These are phyloP conservation scores for Aphaenogaster floridana DNA, from an alignment of 1,140 invertebrate genomes.

Conservation along the genomic window DNA sequence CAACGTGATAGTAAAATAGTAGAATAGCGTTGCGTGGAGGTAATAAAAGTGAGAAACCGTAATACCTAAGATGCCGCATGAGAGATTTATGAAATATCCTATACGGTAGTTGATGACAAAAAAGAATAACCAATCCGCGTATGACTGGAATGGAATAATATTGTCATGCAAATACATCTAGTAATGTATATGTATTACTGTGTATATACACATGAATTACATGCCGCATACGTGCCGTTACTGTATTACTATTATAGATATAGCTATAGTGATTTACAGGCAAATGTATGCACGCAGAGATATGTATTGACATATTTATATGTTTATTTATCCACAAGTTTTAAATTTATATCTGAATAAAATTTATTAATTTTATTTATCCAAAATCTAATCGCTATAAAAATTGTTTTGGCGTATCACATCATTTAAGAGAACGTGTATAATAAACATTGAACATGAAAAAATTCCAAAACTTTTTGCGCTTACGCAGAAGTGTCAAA, in stretches of 20 bases:
- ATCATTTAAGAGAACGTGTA: neutral
- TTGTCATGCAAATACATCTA: constrained; percentile 82
- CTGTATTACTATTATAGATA: constrained; percentile 16
- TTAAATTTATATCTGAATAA: neutral
- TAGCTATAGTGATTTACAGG: neutral
- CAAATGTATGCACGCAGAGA: neutral
- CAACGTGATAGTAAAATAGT: neutral
- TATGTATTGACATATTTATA: neutral
- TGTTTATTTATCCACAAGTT: constrained; percentile 1
- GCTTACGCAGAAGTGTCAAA: neutral
- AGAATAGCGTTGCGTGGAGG: neutral
- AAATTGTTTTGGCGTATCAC: neutral
- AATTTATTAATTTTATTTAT: neutral
- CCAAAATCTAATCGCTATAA: neutral
- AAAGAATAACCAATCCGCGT: constrained; percentile 77
- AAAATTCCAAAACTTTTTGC: constrained; percentile 8
- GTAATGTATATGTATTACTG: constrained; percentile 52
- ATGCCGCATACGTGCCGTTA: constrained; percentile 22
- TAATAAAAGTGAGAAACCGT: neutral
- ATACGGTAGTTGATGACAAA: constrained; percentile 60
- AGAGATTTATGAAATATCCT: constrained; percentile 51
- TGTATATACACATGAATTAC: constrained; percentile 48
- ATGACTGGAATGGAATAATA: constrained; percentile 78
- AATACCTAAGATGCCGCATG: neutral
- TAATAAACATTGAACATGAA: neutral